Evolutionary conservation across 2,888 invertebrate species (phyloP).

Genomic region (Tolmerus cingulatus): DNA sequence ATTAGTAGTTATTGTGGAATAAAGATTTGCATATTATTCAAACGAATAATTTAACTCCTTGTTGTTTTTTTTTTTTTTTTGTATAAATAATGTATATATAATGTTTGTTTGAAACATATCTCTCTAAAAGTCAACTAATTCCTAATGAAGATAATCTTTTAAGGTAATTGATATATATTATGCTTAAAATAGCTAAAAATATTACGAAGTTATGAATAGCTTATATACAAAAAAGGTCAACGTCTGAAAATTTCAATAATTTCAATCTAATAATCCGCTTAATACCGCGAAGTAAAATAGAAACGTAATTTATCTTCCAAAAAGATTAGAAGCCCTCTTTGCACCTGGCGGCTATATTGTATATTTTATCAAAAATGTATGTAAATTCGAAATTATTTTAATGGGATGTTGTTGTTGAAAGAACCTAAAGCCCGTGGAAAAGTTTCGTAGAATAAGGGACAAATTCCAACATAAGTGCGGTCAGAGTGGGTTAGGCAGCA

Average conservation of each 20-base stretch:
- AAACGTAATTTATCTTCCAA: neutral
- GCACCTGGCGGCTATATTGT: neutral
- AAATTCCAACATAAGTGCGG: neutral
- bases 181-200: too few relatives aligned
- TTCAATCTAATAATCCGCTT: neutral
- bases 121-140: too few relatives aligned
- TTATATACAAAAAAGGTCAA: neutral
- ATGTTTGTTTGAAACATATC: too few relatives aligned
- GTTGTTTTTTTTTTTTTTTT: too few relatives aligned
- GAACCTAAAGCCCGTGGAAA: neutral
- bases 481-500: neutral
- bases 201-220: neutral
- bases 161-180: too few relatives aligned
- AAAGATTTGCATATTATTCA: too few relatives aligned
- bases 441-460: neutral
- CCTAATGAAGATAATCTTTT: too few relatives aligned
- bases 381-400: neutral
- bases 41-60: too few relatives aligned
- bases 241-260: neutral
- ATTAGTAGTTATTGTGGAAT: too few relatives aligned
- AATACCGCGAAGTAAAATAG: neutral
- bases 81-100: too few relatives aligned
- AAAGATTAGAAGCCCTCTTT: neutral
- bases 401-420: neutral
- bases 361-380: neutral